Conservation (phyloP, 2,797 vertebrate species). For the Holocentrus rufus region DNA sequence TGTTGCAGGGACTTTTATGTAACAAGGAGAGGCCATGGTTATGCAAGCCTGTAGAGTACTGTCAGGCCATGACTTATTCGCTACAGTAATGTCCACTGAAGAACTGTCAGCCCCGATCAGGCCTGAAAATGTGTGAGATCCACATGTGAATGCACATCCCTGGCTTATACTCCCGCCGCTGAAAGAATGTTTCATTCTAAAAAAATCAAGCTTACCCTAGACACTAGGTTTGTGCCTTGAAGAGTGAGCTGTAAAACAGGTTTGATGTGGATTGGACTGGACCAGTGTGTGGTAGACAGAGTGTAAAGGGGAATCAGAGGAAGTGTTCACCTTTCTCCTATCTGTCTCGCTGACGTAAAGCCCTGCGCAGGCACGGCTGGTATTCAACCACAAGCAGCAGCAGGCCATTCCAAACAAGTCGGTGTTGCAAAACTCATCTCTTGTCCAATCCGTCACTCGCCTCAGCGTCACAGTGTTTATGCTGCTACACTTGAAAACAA, state of each 20-base stretch:
- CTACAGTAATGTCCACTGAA: slow-evolving; percentile 31
- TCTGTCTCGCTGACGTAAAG: slow-evolving; percentile 32
- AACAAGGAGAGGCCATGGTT: slow-evolving; percentile 53
- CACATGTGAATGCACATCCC: slow-evolving; percentile 22
- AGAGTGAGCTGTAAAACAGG: slow-evolving; percentile 31
- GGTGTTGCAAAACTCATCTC: slow-evolving; percentile 19
- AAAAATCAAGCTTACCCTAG: slow-evolving; percentile 7
- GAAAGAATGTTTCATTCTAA: neutral
- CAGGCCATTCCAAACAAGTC: slow-evolving; percentile 44
- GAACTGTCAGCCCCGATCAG: slow-evolving; percentile 49
- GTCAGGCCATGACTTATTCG: slow-evolving; percentile 35
- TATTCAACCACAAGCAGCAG: slow-evolving; percentile 35
- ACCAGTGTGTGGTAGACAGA: slow-evolving; percentile 26
- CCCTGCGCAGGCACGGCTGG: slow-evolving; percentile 27
- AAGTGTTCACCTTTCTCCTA: slow-evolving; percentile 35
- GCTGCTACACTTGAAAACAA: slow-evolving; percentile 23
- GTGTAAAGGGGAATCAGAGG: slow-evolving; percentile 13
- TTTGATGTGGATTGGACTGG: slow-evolving; percentile 58
- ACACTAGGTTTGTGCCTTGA: slow-evolving; percentile 11
- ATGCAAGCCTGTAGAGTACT: slow-evolving; percentile 51
- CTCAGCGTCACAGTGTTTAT: neutral
- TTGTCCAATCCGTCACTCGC: slow-evolving; percentile 2
- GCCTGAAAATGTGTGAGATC: slow-evolving; percentile 29
- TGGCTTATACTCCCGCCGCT: neutral
- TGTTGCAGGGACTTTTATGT: slow-evolving; percentile 60